Evolutionary conservation across 2,888 invertebrate species (phyloP).

Genomic region (Malthinus seriepunctatus): DNA sequence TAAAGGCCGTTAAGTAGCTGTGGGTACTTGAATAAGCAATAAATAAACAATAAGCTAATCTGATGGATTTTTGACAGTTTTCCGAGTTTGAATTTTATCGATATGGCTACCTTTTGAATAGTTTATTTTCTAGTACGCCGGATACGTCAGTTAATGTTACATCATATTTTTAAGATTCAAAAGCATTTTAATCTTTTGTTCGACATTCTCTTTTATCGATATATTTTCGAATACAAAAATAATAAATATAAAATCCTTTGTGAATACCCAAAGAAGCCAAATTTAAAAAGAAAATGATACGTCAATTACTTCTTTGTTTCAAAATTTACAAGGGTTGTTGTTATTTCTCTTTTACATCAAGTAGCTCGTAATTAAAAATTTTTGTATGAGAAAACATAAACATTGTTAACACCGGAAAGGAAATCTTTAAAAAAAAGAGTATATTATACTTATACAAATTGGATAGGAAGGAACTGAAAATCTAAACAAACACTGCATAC

Average conservation of each 20-base stretch:
- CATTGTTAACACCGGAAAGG: conserved; percentile 11
- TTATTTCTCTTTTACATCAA: too few relatives aligned
- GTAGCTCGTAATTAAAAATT: background rate
- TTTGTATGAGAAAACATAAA: background rate
- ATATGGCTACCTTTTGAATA: conserved; percentile 9
- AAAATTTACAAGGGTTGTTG: too few relatives aligned
- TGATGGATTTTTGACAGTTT: background rate
- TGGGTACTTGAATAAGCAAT: background rate
- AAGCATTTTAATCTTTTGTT: conserved; percentile 4
- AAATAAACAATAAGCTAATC: background rate
- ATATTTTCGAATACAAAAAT: background rate
- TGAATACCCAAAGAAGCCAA: background rate
- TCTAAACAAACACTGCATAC: conserved; percentile 23
- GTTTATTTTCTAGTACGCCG: conserved; percentile 24
- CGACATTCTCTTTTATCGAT: background rate
- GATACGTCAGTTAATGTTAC: conserved; percentile 27
- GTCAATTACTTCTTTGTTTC: too few relatives aligned
- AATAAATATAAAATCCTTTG: conserved; percentile 3
- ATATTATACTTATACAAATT: conserved; percentile 7
- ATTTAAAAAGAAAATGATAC: too few relatives aligned
- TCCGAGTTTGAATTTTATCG: background rate
- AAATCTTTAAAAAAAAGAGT: conserved; percentile 13
- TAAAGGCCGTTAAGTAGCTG: background rate
- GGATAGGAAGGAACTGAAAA: conserved; percentile 19
- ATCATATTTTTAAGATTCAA: conserved; percentile 17